These are phyloP conservation scores for Acronicta psi DNA, from an alignment of 2,888 invertebrate species.

Conservation along the genomic window DNA sequence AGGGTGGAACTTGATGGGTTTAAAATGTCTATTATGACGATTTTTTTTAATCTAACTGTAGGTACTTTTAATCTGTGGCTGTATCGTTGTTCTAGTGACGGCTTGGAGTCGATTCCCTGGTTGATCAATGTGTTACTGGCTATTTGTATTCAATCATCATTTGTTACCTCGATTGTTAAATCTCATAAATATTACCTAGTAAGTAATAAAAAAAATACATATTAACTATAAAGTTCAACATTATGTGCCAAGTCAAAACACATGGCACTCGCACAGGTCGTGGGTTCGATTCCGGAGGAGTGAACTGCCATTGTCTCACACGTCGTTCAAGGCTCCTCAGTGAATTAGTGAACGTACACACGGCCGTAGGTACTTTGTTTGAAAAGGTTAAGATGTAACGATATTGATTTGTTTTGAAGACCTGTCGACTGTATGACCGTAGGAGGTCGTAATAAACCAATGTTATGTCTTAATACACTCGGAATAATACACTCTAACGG, in stretches of 20 bases:
- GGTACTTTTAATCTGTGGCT: too few relatives aligned
- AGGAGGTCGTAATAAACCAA: constrained; percentile 21
- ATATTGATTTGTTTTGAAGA: constrained; percentile 52
- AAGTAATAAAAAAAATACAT: too few relatives aligned
- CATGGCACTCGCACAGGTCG: constrained; percentile 37
- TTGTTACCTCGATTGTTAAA: too few relatives aligned
- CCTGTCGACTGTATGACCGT: constrained; percentile 36
- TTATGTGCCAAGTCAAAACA: constrained; percentile 30
- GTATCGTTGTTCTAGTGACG: too few relatives aligned
- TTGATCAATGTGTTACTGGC: too few relatives aligned
- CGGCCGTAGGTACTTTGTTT: constrained; percentile 31
- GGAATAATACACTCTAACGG: not conserved
- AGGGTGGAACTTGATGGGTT: too few relatives aligned
- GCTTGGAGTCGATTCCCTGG: too few relatives aligned
- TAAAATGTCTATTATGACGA: too few relatives aligned
- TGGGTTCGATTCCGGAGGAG: constrained; percentile 69
- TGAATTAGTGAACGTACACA: constrained; percentile 51
- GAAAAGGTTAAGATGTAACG: constrained; percentile 50
- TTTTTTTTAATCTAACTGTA: too few relatives aligned
- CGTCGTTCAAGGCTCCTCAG: constrained; percentile 46
- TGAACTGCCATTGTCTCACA: constrained; percentile 65
- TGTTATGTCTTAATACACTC: constrained; percentile 14
- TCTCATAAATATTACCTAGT: too few relatives aligned
- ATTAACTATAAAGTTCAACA: not conserved
- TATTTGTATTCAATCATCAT: too few relatives aligned